Conservation (phyloP, 2,888 invertebrate genomes). For the Tachina fera region DNA sequence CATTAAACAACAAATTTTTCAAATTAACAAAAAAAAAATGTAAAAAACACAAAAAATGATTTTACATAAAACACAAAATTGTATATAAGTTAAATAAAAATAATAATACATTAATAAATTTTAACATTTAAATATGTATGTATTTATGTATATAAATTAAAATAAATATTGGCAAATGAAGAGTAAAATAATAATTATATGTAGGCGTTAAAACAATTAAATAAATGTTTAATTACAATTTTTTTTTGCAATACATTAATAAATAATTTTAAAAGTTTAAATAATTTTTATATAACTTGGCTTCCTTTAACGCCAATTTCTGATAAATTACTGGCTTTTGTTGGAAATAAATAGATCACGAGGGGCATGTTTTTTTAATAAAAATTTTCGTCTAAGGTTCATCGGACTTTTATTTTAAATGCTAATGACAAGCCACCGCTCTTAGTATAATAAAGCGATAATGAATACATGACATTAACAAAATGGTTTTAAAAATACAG, state of each 20-base stretch:
- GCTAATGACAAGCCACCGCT: too few relatives aligned
- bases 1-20: conserved; percentile 1
- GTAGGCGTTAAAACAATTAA: conserved; percentile 4
- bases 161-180: conserved; percentile 73
- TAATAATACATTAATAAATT: conserved; percentile 60
- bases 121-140: conserved; percentile 41
- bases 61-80: conserved; percentile 35
- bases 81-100: conserved; percentile 21
- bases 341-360: too few relatives aligned
- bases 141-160: conserved; percentile 37
- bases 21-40: conserved; percentile 15
- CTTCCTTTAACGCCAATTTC: neutral
- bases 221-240: conserved; percentile 16
- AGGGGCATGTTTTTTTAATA: too few relatives aligned
- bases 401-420: too few relatives aligned
- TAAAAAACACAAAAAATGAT: conserved; percentile 18
- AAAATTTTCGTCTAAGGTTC: too few relatives aligned
- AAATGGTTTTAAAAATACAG: too few relatives aligned
- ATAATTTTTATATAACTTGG: neutral
- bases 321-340: neutral
- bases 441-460: too few relatives aligned
- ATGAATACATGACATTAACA: too few relatives aligned
- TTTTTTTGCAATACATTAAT: conserved; percentile 7
- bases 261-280: conserved; percentile 21
- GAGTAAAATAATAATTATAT: conserved; percentile 29